phyloP scores from a whole-genome alignment of 2,797 vertebrate species.

The Synaphobranchus kaupii region DNA sequence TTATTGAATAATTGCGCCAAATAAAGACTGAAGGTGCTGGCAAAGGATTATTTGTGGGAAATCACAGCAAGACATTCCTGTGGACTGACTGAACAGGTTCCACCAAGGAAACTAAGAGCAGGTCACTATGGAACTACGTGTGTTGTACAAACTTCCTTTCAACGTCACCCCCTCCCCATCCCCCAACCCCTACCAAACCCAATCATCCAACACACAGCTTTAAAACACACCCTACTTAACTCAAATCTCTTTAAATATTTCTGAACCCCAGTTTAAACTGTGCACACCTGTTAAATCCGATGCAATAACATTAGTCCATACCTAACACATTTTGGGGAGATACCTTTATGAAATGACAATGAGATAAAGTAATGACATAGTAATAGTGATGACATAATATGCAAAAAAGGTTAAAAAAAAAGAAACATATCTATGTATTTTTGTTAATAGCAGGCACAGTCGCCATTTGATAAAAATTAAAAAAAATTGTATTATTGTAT shows the following conservation, averaged over 20 bases:
- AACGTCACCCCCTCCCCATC: background rate
- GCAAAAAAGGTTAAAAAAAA: no score
- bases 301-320: background rate
- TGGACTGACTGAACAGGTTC: slow-evolving; percentile 17
- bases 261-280: background rate
- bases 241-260: background rate
- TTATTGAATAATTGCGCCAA: background rate
- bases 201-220: background rate
- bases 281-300: no score
- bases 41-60: background rate
- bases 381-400: no score
- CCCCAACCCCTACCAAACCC: background rate
- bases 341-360: no score
- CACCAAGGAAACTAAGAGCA: slow-evolving; percentile 7
- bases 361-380: no score
- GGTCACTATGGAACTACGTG: slow-evolving; percentile 13
- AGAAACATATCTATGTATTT: no score
- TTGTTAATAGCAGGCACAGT: no score
- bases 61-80: background rate
- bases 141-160: slow-evolving; percentile 3
- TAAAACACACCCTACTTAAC: background rate
- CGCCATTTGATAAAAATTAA: no score
- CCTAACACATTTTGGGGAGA: background rate
- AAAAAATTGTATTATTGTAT: background rate
- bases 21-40: background rate